Conservation (phyloP, 2,113 vertebrate species). For the Vulpes lagopus region DNA sequence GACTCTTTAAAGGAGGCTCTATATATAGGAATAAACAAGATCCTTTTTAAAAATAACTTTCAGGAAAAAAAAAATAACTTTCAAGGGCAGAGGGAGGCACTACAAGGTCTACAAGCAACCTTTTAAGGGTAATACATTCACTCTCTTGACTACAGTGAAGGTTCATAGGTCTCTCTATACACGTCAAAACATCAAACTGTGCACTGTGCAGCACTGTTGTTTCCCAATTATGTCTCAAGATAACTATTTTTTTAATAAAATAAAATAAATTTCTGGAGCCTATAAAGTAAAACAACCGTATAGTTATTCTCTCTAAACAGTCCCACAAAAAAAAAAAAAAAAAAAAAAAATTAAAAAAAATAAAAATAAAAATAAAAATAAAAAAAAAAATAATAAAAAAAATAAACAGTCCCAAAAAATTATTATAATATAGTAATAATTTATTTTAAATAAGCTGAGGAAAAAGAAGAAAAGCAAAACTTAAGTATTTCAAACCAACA, state of each 20-base stretch:
- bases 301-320: background rate
- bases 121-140: background rate
- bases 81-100: background rate
- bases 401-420: conserved; percentile 32
- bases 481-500: conserved; percentile 18
- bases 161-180: background rate
- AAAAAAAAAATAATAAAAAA: too few species aligned
- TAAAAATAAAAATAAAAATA: too few species aligned
- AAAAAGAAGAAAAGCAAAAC: conserved; percentile 54
- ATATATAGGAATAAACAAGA: background rate
- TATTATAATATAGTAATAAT: background rate
- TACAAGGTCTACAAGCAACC: background rate
- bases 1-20: background rate
- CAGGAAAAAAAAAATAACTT: background rate
- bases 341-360: too few species aligned
- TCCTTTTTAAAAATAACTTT: background rate
- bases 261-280: background rate
- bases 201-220: background rate
- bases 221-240: background rate
- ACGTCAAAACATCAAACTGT: background rate
- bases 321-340: background rate
- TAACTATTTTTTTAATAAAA: background rate
- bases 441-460: background rate
- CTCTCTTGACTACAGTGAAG: background rate
- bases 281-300: background rate